Evolutionary conservation across 2,888 invertebrate species (phyloP), one percentile per base, ranked within the genome.

Genomic region (Meiosimyza decipiens): DNA sequence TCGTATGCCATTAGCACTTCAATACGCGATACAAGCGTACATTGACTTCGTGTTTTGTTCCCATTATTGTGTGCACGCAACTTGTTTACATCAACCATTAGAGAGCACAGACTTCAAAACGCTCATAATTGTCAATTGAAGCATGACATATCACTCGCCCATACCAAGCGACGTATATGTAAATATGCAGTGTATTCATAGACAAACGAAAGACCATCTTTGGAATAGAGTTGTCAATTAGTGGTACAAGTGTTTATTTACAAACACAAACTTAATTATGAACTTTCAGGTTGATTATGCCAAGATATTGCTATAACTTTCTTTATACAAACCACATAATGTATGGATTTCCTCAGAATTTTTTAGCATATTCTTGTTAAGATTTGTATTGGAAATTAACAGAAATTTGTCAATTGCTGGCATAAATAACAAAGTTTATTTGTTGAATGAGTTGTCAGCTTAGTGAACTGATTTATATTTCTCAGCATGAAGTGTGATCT

Each of bases 121-220:
- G 62, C 60, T 69, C 28, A n/a, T 69, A 69, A 62, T 55, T 69
- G 62, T 69, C 69, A 69, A 69, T 50, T 69, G 69, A 69, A 69
- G 69, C 69, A 69, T 69, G 52, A 69, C 60, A 69, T 69, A 62
- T 50, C 62, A 60, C 9, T 57, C 66, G 33, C 51, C 66, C 64
- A 51, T 28, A 64, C 12, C 64, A 15, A 18, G 49, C 13, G 5
- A 18, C 18, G 0, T 9, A 9, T 9, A 40, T 40, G 40, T 40
- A 9, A 40, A 28, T 28, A 28, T 40, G 9, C 9, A 40, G 40
- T 40, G 9, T 40, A 40, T 40, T 40, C 40, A 40, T 40, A 40
- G 40, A 40, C 28, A 28, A 28, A 9, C 2, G 6, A 40, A 40
- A 40, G 40, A 18, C 28, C 57, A 57, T 57, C 57, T 12, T 18